phyloP scores from a whole-genome alignment of 2,888 invertebrate genomes.

The Lucinisca nassula region DNA sequence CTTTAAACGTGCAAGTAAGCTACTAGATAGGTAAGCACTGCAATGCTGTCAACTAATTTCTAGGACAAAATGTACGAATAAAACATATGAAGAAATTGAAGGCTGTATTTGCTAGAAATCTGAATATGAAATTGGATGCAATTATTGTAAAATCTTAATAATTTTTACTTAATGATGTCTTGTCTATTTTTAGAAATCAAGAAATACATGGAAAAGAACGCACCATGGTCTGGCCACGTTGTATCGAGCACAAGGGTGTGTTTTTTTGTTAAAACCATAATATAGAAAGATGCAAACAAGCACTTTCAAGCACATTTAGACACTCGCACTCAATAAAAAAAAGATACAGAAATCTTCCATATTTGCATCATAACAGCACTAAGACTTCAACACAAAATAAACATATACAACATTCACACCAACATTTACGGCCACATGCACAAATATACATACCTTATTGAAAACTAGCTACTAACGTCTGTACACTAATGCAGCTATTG shows the following conservation, averaged over 20 bases:
- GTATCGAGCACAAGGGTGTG: background rate
- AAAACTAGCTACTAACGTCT: background rate
- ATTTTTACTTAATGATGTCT: no score
- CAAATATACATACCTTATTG: background rate
- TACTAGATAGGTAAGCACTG: slow-evolving; percentile 11
- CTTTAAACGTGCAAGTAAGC: no score
- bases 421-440: background rate
- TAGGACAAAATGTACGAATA: background rate
- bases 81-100: no score
- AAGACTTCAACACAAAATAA: background rate
- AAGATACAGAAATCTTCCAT: background rate
- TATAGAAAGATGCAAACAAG: background rate
- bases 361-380: background rate
- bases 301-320: background rate
- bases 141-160: background rate
- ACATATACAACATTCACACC: background rate
- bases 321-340: background rate
- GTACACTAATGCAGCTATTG: background rate
- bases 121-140: background rate
- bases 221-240: no score
- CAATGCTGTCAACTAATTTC: background rate
- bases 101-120: background rate
- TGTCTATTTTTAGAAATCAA: no score
- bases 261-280: background rate
- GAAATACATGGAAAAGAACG: no score